These are phyloP conservation scores for Apogon hyalosoma DNA, from an alignment of 2,797 vertebrate species.

Conservation along the genomic window DNA sequence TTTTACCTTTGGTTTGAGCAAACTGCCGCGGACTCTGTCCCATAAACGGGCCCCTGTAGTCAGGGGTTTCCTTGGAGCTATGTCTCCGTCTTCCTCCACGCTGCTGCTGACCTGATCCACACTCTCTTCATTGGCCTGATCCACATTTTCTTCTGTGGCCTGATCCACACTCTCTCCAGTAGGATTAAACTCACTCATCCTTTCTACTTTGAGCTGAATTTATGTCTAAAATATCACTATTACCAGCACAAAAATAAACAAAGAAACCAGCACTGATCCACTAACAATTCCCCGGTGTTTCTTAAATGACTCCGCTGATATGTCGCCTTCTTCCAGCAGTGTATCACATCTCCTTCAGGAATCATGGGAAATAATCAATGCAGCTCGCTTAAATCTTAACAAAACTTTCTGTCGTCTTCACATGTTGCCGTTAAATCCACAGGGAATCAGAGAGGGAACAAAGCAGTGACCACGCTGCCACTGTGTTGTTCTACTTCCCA, in stretches of 20 bases:
- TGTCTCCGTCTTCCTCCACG: constrained; percentile 60
- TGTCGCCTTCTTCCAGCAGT: constrained; percentile 22
- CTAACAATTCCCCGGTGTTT: not conserved
- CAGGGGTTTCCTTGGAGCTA: constrained; percentile 43
- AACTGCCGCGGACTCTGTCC: constrained; percentile 76
- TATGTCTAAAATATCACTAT: not conserved
- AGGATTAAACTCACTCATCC: constrained; percentile 57
- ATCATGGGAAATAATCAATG: constrained; percentile 7
- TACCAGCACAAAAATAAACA: constrained; percentile 1
- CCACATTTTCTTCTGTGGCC: too few relatives aligned
- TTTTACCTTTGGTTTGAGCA: constrained; percentile 81
- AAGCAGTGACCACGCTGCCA: constrained; percentile 55
- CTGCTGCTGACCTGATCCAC: constrained; percentile 45
- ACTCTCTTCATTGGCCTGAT: constrained; percentile 41
- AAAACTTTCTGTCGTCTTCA: constrained; percentile 11
- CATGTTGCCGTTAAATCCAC: constrained; percentile 19
- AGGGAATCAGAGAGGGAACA: constrained; percentile 45
- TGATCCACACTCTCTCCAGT: too few relatives aligned
- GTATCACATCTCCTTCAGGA: not conserved
- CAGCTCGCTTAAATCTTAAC: constrained; percentile 9
- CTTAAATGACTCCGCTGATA: constrained; percentile 6
- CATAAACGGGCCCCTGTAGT: constrained; percentile 75
- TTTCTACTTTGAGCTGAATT: constrained; percentile 41
- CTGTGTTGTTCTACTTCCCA: constrained; percentile 70
- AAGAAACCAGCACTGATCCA: constrained; percentile 7